These are phyloP conservation scores for Sitobion miscanthi DNA, from an alignment of 1,140 invertebrate species.

Conservation along the genomic window DNA sequence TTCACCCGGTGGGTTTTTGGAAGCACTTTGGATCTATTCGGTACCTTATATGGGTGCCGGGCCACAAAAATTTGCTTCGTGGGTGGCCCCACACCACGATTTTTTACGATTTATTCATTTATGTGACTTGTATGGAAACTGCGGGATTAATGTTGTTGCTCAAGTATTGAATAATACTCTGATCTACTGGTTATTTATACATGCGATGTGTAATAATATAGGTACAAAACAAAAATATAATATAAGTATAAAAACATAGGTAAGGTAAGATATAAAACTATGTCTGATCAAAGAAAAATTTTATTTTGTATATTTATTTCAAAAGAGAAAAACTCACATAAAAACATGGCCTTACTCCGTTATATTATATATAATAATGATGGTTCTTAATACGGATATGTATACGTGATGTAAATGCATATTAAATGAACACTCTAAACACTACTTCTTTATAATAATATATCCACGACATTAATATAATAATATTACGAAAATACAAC, in stretches of 20 bases:
- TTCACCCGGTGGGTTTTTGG: too few relatives aligned
- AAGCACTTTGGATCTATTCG: too few relatives aligned
- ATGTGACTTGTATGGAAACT: too few relatives aligned
- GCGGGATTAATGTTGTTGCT: too few relatives aligned
- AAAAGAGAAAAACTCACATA: conserved; percentile 54
- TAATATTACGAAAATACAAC: conserved; percentile 49
- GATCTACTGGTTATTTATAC: too few relatives aligned
- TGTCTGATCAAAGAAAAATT: not conserved
- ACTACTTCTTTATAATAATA: conserved; percentile 18
- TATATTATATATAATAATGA: conserved; percentile 35
- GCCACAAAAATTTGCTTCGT: too few relatives aligned
- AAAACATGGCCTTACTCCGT: conserved; percentile 46
- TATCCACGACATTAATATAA: conserved; percentile 31
- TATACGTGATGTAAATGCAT: conserved; percentile 50
- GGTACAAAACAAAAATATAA: not conserved
- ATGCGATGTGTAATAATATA: too few relatives aligned
- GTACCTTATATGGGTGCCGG: too few relatives aligned
- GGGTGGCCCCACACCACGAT: too few relatives aligned
- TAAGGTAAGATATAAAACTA: not conserved
- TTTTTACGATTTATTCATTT: too few relatives aligned
- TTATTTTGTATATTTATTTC: conserved; percentile 26
- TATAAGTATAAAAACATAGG: not conserved
- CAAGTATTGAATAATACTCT: too few relatives aligned
- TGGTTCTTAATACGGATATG: conserved; percentile 40
- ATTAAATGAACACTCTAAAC: conserved; percentile 48